A percentile compares a stretch with the other conserved stretches of the same genome.
phyloP scores from a whole-genome alignment of 2,113 vertebrate species.

The Pristiophorus japonicus region DNA sequence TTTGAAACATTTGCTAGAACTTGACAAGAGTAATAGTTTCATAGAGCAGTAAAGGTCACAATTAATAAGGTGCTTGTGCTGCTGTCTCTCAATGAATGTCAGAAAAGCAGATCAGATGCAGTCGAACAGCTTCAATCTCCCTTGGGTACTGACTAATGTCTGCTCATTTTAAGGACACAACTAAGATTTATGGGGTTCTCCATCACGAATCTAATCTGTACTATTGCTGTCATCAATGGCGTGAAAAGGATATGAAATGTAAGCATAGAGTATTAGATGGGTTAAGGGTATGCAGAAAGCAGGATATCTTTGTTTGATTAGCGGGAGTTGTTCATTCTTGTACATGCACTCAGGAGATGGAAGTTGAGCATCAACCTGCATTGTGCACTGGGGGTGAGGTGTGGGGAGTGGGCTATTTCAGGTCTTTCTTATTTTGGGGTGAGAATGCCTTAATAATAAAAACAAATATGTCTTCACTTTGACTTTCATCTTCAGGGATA shows the following conservation, averaged over 20 bases:
- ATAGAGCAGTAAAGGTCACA: slow-evolving; percentile 14
- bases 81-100: slow-evolving; percentile 22
- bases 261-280: neutral
- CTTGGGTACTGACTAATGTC: slow-evolving; percentile 3
- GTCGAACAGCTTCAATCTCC: neutral
- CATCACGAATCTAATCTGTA: neutral
- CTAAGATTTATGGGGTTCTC: neutral
- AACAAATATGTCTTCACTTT: neutral
- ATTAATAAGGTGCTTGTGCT: slow-evolving; percentile 28
- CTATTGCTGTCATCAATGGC: neutral
- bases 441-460: neutral
- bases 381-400: neutral
- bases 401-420: too few relatives aligned
- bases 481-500: neutral
- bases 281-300: neutral
- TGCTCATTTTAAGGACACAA: neutral
- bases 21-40: slow-evolving; percentile 17
- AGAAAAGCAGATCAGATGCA: neutral
- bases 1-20: neutral
- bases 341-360: neutral
- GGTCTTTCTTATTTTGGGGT: neutral
- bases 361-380: neutral
- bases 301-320: neutral
- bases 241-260: neutral
- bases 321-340: neutral